These are phyloP conservation scores for Montipora cactus DNA, from an alignment of 64 coral and sea anemone genomes.

Conservation along the genomic window DNA sequence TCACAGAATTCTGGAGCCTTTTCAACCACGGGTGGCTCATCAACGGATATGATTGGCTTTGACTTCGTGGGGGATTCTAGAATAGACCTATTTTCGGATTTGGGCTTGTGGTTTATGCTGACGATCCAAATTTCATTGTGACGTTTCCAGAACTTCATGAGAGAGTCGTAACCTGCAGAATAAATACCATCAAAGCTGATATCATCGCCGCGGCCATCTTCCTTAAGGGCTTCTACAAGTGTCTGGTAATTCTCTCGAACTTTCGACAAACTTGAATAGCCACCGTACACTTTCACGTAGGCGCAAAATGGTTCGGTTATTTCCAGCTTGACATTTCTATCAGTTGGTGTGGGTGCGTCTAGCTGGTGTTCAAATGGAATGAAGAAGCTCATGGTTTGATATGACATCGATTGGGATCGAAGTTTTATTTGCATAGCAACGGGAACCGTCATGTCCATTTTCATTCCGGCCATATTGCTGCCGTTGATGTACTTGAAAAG, in stretches of 20 bases:
- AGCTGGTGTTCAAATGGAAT: constrained; percentile 74
- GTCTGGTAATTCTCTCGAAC: constrained; percentile 40
- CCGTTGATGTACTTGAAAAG: constrained; percentile 87
- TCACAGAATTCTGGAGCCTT: neutral
- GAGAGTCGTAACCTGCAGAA: constrained; percentile 74
- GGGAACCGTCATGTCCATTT: constrained; percentile 82
- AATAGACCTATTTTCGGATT: neutral
- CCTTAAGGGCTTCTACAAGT: constrained; percentile 49
- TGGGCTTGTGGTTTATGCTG: constrained; percentile 45
- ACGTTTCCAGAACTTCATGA: constrained; percentile 57
- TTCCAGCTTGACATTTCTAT: constrained; percentile 43
- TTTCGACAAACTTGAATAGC: constrained; percentile 36
- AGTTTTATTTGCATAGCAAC: constrained; percentile 67
- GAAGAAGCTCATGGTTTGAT: constrained; percentile 86
- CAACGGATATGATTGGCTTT: neutral
- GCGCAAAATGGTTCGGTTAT: constrained; percentile 53
- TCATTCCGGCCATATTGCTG: constrained; percentile 47
- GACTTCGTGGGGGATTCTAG: neutral
- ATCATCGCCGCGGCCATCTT: constrained; percentile 70
- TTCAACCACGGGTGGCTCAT: neutral
- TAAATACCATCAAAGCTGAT: constrained; percentile 68
- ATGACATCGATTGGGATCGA: constrained; percentile 48
- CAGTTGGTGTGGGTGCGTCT: constrained; percentile 60
- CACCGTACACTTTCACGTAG: constrained; percentile 71
- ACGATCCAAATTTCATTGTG: constrained; percentile 96